phyloP scores from a whole-genome alignment of 1,140 invertebrate genomes.

The Drosophila kohkoa region DNA sequence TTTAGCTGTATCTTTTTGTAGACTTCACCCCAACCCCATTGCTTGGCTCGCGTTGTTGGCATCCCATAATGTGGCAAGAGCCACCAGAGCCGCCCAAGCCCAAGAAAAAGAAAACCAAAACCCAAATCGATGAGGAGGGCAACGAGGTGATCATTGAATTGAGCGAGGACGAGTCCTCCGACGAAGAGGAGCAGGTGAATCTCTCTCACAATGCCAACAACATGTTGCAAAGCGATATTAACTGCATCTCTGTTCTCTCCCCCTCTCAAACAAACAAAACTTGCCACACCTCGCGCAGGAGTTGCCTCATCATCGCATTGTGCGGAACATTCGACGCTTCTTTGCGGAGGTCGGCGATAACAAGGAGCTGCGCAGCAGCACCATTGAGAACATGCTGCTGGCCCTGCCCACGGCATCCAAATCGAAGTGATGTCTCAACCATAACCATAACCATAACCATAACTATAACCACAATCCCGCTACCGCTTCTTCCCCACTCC shows the following conservation, averaged over 20 bases:
- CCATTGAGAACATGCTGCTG: slow-evolving; percentile 83
- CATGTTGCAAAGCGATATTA: slow-evolving; percentile 34
- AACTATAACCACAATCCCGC: slow-evolving; percentile 1
- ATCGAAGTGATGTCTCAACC: slow-evolving; percentile 55
- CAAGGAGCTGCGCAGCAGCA: slow-evolving; percentile 72
- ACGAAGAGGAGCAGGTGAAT: slow-evolving; percentile 83
- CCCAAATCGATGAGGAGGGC: slow-evolving; percentile 79
- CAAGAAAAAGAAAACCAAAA: slow-evolving; percentile 85
- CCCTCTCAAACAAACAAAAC: neutral
- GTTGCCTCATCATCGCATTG: slow-evolving; percentile 83
- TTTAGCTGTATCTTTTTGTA: slow-evolving; percentile 71
- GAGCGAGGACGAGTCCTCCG: slow-evolving; percentile 84
- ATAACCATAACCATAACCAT: neutral
- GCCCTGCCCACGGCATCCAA: slow-evolving; percentile 78
- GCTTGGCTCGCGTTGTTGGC: slow-evolving; percentile 84
- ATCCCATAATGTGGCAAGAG: slow-evolving; percentile 84
- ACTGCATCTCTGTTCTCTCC: slow-evolving; percentile 26
- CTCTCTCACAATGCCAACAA: slow-evolving; percentile 41
- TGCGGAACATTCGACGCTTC: slow-evolving; percentile 82
- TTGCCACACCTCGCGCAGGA: slow-evolving; percentile 57
- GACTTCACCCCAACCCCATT: slow-evolving; percentile 84
- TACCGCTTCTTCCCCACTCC: neutral
- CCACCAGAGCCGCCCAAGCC: slow-evolving; percentile 83
- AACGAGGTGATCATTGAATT: slow-evolving; percentile 84
- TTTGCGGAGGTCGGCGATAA: slow-evolving; percentile 83